Evolutionary conservation across 2,797 vertebrate species (phyloP).

Genomic region (Enteromius trimaculatus): DNA sequence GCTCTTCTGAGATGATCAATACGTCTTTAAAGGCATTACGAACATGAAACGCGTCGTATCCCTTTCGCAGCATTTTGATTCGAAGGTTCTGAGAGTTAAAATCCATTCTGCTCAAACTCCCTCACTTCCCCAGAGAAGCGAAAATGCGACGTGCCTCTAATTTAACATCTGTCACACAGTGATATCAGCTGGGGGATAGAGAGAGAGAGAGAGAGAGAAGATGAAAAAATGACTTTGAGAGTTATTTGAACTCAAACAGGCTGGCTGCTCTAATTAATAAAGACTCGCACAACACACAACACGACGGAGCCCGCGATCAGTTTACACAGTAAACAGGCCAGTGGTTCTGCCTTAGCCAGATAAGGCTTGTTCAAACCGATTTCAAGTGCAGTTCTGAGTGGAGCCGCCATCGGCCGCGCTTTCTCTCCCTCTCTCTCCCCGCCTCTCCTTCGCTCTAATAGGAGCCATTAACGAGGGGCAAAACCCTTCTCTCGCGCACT

Average conservation of each 20-base stretch:
- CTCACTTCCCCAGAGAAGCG: slow-evolving; percentile 52
- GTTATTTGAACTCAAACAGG: slow-evolving; percentile 66
- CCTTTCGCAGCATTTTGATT: slow-evolving; percentile 49
- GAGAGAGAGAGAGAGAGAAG: slow-evolving; percentile 16
- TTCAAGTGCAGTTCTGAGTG: slow-evolving; percentile 61
- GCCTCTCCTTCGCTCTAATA: slow-evolving; percentile 56
- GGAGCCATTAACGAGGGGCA: slow-evolving; percentile 59
- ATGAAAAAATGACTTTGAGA: slow-evolving; percentile 60
- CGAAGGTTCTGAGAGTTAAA: slow-evolving; percentile 53
- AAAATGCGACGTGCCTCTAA: slow-evolving; percentile 59
- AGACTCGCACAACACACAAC: slow-evolving; percentile 53
- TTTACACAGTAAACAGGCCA: slow-evolving; percentile 67
- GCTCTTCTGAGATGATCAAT: slow-evolving; percentile 54
- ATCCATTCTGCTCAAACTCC: slow-evolving; percentile 55
- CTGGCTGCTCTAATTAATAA: slow-evolving; percentile 65
- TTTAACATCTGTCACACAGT: slow-evolving; percentile 64
- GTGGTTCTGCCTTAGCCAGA: slow-evolving; percentile 61
- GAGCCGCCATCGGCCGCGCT: slow-evolving; percentile 35
- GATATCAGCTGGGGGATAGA: slow-evolving; percentile 47
- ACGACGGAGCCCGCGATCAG: slow-evolving; percentile 56
- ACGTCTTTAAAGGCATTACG: slow-evolving; percentile 49
- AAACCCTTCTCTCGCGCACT: slow-evolving; percentile 50
- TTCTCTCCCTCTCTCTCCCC: slow-evolving; percentile 28
- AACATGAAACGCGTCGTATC: slow-evolving; percentile 36
- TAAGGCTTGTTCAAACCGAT: slow-evolving; percentile 69